A percentile compares a stretch with the other conserved stretches of the same genome.
These are phyloP conservation scores for Phoebastria nigripes DNA, from an alignment of 2,797 vertebrate genomes.

Conservation along the genomic window DNA sequence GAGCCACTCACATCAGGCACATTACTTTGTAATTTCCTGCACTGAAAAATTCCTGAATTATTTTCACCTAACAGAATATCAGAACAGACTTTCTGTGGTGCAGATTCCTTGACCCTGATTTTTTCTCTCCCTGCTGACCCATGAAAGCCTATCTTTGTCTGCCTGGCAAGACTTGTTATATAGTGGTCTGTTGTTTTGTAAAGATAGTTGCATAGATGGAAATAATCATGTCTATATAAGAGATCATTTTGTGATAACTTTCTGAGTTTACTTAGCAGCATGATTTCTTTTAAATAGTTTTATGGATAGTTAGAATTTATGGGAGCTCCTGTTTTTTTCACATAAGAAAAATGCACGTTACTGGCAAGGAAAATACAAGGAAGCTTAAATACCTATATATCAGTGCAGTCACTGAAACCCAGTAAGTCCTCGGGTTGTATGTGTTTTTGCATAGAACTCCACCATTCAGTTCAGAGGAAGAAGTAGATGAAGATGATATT, in stretches of 20 bases:
- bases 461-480: conserved; percentile 80
- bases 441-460: conserved; percentile 65
- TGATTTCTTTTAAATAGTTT: neutral
- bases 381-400: neutral
- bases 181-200: neutral
- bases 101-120: neutral
- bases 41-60: neutral
- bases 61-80: neutral
- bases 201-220: neutral
- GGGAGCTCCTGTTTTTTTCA: neutral
- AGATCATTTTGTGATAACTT: neutral
- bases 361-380: neutral
- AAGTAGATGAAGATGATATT: conserved; percentile 59
- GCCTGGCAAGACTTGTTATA: neutral
- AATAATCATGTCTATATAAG: neutral
- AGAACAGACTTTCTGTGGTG: neutral
- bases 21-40: neutral
- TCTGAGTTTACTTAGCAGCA: neutral
- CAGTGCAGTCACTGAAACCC: neutral
- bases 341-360: neutral
- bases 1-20: neutral
- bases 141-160: neutral
- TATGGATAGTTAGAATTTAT: neutral
- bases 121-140: neutral
- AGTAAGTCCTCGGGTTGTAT: neutral